Evolutionary conservation across 2,888 invertebrate species (phyloP).

Genomic region (Stegana nigrithorax): DNA sequence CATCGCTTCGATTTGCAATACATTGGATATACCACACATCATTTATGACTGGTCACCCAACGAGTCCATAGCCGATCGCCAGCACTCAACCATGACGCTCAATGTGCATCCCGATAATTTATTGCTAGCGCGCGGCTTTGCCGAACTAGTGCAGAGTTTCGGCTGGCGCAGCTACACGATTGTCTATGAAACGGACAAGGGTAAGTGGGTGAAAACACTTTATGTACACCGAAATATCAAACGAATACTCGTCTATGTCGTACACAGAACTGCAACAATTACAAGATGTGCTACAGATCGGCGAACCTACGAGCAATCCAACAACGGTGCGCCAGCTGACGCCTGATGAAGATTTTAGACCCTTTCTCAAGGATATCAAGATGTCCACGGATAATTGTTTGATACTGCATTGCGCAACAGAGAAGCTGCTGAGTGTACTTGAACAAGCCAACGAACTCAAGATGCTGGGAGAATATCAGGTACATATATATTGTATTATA

Average conservation of each 20-base stretch:
- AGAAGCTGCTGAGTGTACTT: slow-evolving; percentile 76
- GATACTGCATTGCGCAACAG: slow-evolving; percentile 79
- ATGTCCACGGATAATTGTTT: slow-evolving; percentile 78
- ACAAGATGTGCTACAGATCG: slow-evolving; percentile 82
- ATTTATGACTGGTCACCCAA: slow-evolving; percentile 73
- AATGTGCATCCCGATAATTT: slow-evolving; percentile 79
- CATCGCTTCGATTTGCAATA: slow-evolving; percentile 72
- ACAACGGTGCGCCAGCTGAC: slow-evolving; percentile 77
- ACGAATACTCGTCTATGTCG: background rate
- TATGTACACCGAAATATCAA: background rate
- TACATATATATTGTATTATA: no score
- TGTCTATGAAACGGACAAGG: slow-evolving; percentile 85
- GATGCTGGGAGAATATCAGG: slow-evolving; percentile 84
- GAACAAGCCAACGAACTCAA: slow-evolving; percentile 84
- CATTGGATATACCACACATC: slow-evolving; percentile 75
- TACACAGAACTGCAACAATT: slow-evolving; percentile 76
- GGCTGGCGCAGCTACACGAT: slow-evolving; percentile 85
- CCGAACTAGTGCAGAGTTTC: slow-evolving; percentile 78
- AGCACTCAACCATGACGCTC: slow-evolving; percentile 72
- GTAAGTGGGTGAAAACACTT: no score
- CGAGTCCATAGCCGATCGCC: slow-evolving; percentile 66
- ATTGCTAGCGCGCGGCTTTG: slow-evolving; percentile 76
- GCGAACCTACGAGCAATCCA: slow-evolving; percentile 75
- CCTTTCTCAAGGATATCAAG: slow-evolving; percentile 81
- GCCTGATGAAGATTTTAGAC: slow-evolving; percentile 71